Percentiles rank a stretch among this genome's conserved stretches.
Conservation (phyloP, 2,888 invertebrate genomes). For the Muscina levida region DNA sequence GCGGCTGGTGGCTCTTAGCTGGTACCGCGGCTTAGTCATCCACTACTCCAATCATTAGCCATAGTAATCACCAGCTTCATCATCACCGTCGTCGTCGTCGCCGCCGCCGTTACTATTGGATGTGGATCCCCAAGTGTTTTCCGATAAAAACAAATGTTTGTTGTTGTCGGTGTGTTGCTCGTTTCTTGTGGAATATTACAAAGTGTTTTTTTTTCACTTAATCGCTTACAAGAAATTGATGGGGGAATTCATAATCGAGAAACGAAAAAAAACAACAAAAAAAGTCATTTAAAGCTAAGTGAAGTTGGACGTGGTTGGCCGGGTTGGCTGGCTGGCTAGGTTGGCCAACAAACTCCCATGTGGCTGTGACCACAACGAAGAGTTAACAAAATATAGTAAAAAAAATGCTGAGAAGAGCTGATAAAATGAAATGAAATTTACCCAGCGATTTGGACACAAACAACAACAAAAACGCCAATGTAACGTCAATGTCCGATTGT, state of each 20-base stretch:
- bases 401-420: background rate
- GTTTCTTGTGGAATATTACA: background rate
- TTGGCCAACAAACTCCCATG: slow-evolving; percentile 14
- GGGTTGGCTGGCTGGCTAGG: too few relatives aligned
- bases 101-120: slow-evolving; percentile 30
- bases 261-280: background rate
- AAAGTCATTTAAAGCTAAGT: slow-evolving; percentile 1
- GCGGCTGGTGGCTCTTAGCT: background rate
- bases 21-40: slow-evolving; percentile 36
- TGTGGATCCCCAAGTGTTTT: slow-evolving; percentile 28
- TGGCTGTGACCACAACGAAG: too few relatives aligned
- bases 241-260: slow-evolving; percentile 20
- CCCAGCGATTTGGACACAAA: background rate
- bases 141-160: background rate
- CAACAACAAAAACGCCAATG: slow-evolving; percentile 7
- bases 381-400: slow-evolving; percentile 15
- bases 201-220: background rate
- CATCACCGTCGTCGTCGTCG: slow-evolving; percentile 19
- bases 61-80: slow-evolving; percentile 1
- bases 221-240: background rate
- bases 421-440: too few relatives aligned
- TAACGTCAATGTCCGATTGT: slow-evolving; percentile 67
- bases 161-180: background rate
- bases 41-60: slow-evolving; percentile 41
- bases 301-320: background rate